Evolutionary conservation across 2,888 invertebrate genomes (phyloP), one percentile per base, ranked within the genome.

Genomic region (Caenorhabditis uteleia): DNA sequence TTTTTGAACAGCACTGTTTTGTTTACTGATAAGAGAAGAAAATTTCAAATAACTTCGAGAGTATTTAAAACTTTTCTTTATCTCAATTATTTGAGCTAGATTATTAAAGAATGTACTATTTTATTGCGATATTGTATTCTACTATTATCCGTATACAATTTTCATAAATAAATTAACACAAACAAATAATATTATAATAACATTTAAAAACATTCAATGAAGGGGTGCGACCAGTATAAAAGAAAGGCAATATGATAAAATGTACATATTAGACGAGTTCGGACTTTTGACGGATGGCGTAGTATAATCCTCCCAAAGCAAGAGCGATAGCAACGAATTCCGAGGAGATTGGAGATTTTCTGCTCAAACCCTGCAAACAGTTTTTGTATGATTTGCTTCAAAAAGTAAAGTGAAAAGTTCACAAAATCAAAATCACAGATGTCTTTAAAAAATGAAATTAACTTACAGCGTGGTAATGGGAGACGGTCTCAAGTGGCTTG

Each of bases 401-500:
- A n/a, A n/a, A n/a, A 29, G 3, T 16, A 27, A 27, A 29, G 20
- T 10, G 5, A 7, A 27, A 27, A 44, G 18, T 44, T 26, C 29
- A 26, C 4, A 26, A 29, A 20, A 18, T 14, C 8, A 18, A 23
- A 20, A 40, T 16, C 7, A 38, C n/a, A n/a, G n/a, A n/a, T n/a
- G n/a, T n/a, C n/a, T 18, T 42, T 47, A 3, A 6, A 31, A 47
- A 21, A 8, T 26, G n/a, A 51, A 51, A 20, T 21, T 31, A 44
- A 65, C 79, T 77, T 74, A 85, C 85, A 50, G 89, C 88, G 78
- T 91, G 90, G 74, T 89, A 88, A 8, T 92, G 85, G 43, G 88
- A 87, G 21, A 93, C 88, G 27, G 89, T 89, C 55, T 89, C 88
- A 3, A 92, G 85, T 0, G 90, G 88, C 70, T 89, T 88, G 4